Conservation (phyloP, 2,113 vertebrate species). For the Coreoperca whiteheadi region DNA sequence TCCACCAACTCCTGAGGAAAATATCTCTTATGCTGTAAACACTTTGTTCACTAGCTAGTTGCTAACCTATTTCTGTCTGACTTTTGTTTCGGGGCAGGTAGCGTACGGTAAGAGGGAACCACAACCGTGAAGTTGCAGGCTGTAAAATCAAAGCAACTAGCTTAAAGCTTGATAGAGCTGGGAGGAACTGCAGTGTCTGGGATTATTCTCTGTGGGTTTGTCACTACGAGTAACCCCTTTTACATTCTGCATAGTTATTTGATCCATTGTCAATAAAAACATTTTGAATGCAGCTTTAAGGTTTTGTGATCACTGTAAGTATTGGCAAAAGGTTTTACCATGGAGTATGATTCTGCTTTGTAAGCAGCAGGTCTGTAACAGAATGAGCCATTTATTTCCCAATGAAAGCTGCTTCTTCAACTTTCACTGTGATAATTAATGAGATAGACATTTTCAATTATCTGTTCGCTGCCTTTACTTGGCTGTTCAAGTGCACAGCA, state of each 20-base stretch:
- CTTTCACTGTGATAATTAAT: slow-evolving; percentile 66
- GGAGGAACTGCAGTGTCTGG: background rate
- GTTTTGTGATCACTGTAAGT: slow-evolving; percentile 13
- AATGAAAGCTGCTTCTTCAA: slow-evolving; percentile 51
- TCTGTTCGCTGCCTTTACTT: slow-evolving; percentile 67
- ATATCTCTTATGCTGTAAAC: background rate
- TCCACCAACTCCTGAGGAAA: background rate
- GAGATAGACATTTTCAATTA: slow-evolving; percentile 72
- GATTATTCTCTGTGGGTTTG: background rate
- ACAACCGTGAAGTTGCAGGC: background rate
- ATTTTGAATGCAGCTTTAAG: background rate
- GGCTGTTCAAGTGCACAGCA: slow-evolving; percentile 45
- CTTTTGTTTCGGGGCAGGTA: background rate
- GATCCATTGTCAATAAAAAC: background rate
- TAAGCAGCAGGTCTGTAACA: slow-evolving; percentile 31
- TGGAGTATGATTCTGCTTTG: slow-evolving; percentile 28
- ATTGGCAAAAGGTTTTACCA: slow-evolving; percentile 11
- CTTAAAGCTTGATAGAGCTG: background rate
- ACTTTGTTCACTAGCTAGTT: background rate
- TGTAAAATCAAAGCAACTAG: background rate
- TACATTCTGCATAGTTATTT: background rate
- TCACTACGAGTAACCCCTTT: background rate
- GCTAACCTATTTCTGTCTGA: background rate
- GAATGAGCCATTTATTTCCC: slow-evolving; percentile 52
- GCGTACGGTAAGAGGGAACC: no score